These are phyloP conservation scores for Ahaetulla prasina DNA, from an alignment of 2,113 vertebrate species.

Conservation along the genomic window DNA sequence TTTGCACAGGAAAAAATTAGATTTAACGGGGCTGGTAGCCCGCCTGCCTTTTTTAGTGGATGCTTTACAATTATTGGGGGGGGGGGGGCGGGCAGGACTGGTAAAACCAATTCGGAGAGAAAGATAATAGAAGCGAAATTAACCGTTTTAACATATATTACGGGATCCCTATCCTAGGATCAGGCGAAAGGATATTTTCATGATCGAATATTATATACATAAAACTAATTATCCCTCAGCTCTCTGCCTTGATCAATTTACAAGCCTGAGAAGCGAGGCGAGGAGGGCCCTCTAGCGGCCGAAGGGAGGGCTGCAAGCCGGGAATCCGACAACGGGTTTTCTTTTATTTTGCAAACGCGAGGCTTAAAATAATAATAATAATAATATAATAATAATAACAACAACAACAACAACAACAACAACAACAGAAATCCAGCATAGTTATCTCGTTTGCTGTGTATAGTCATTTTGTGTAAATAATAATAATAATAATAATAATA, in stretches of 20 bases:
- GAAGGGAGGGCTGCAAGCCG: accelerated
- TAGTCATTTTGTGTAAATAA: no score
- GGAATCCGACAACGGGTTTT: accelerated
- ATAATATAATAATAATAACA: no score
- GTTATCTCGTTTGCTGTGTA: no score
- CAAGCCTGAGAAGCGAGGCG: slow-evolving; percentile 37
- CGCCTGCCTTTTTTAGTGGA: slow-evolving; percentile 98
- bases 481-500: no score
- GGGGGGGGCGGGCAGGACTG: slow-evolving; percentile 43
- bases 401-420: no score
- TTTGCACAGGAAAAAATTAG: slow-evolving; percentile 99
- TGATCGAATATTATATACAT: slow-evolving; percentile 92
- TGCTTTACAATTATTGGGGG: slow-evolving; percentile 86
- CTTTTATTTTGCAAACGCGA: not conserved
- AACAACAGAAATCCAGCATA: no score
- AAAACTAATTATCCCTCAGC: slow-evolving; percentile 85
- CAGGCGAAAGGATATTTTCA: slow-evolving; percentile 78
- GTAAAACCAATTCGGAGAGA: slow-evolving; percentile 68
- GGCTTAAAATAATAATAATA: not conserved
- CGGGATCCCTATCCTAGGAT: slow-evolving; percentile 74
- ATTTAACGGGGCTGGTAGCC: slow-evolving; percentile 98
- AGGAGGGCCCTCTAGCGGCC: slow-evolving; percentile 63
- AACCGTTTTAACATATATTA: slow-evolving; percentile 84
- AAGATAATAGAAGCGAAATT: slow-evolving; percentile 79
- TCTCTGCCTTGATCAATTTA: slow-evolving; percentile 78